Percentiles rank a stretch among this genome's conserved stretches.
These are phyloP conservation scores for Agapetus fuscipes DNA, from an alignment of 2,888 invertebrate species.

Conservation along the genomic window DNA sequence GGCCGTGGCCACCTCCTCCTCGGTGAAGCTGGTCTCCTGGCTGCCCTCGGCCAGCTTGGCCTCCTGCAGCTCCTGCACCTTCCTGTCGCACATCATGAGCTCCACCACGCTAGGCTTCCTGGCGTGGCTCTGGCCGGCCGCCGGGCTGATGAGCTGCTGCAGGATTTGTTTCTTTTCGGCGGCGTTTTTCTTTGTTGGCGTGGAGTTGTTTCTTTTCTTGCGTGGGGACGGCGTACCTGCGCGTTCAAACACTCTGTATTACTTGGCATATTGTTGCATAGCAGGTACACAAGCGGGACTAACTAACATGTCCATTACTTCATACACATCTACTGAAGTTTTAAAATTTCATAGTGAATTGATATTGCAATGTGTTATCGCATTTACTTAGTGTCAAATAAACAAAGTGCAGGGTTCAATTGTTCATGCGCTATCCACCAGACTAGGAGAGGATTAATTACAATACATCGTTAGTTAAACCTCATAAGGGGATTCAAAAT, in stretches of 20 bases:
- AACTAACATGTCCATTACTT: too few relatives aligned
- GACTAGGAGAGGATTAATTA: too few relatives aligned
- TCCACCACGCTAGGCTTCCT: conserved; percentile 62
- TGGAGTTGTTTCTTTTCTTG: conserved; percentile 71
- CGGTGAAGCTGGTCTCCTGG: conserved; percentile 53
- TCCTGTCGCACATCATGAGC: conserved; percentile 60
- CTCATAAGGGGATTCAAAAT: too few relatives aligned
- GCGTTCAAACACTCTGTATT: conserved; percentile 16
- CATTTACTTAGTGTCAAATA: too few relatives aligned
- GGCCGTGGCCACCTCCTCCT: conserved; percentile 41
- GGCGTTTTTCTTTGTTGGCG: conserved; percentile 65
- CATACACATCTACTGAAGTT: too few relatives aligned
- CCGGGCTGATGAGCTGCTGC: conserved; percentile 66
- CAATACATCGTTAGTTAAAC: too few relatives aligned
- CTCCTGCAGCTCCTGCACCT: conserved; percentile 23
- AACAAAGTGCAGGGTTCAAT: too few relatives aligned
- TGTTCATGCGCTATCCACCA: too few relatives aligned
- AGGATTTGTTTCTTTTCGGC: conserved; percentile 72
- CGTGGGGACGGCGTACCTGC: conserved; percentile 67
- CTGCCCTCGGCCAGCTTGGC: conserved; percentile 30
- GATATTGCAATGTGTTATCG: too few relatives aligned
- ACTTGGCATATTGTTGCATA: too few relatives aligned
- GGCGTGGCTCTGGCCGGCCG: conserved; percentile 49
- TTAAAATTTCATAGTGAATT: too few relatives aligned
- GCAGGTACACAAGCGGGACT: too few relatives aligned